A percentile compares a stretch with the other conserved stretches of the same genome.
phyloP scores from a whole-genome alignment of 2,888 invertebrate species.

The Elysia crispata region DNA sequence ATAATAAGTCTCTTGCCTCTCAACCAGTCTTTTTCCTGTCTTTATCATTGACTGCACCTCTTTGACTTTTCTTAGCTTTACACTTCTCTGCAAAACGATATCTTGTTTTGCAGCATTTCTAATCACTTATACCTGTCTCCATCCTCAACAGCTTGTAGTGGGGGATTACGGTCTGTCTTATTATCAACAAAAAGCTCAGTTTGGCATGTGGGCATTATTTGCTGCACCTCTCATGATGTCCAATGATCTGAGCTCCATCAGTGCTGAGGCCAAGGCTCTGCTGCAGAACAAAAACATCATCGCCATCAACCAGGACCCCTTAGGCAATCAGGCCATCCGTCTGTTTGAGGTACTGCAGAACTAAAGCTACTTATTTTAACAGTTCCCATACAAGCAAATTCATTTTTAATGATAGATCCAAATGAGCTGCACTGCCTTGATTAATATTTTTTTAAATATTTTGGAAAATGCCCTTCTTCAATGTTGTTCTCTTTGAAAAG shows the following conservation, averaged over 20 bases:
- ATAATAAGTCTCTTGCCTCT: no score
- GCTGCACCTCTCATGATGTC: slow-evolving; percentile 97
- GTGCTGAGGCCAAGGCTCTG: slow-evolving; percentile 93
- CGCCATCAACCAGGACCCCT: slow-evolving; percentile 93
- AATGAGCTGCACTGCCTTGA: no score
- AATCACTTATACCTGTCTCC: neutral
- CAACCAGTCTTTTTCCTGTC: no score
- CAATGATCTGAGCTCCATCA: slow-evolving; percentile 90
- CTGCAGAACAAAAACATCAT: slow-evolving; percentile 94
- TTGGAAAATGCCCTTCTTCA: no score
- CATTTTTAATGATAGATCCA: no score
- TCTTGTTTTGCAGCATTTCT: neutral
- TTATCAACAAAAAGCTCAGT: slow-evolving; percentile 95
- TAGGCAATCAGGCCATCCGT: slow-evolving; percentile 93
- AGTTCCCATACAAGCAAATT: no score
- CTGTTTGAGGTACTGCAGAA: slow-evolving; percentile 78
- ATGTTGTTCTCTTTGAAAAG: no score
- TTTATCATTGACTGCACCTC: no score
- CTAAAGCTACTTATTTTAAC: no score
- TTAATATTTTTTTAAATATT: no score
- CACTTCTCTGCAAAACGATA: neutral
- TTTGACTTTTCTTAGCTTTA: neutral
- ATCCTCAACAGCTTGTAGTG: slow-evolving; percentile 85
- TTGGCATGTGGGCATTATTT: slow-evolving; percentile 96
- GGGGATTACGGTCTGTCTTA: slow-evolving; percentile 96